These are phyloP conservation scores for Turritopsis rubra DNA, from an alignment of 30 jellyfish, hydroid and myxozoan species.

Conservation along the genomic window DNA sequence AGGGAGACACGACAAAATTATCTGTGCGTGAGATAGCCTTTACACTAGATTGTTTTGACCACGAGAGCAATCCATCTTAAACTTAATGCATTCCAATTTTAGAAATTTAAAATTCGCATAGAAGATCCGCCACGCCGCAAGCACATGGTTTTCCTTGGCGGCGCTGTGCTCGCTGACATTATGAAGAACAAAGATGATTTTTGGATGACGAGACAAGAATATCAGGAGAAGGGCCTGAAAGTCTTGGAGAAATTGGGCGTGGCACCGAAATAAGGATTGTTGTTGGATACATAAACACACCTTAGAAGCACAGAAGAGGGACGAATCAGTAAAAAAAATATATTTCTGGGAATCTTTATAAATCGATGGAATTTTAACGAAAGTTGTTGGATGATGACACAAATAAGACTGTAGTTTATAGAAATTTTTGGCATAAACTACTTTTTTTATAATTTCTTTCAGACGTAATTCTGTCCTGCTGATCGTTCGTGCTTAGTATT, in stretches of 20 bases:
- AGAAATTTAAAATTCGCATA: conserved; percentile 94
- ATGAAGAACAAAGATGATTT: conserved; percentile 92
- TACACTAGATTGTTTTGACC: neutral
- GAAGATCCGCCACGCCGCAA: conserved; percentile 99
- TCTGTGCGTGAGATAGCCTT: conserved; percentile 62
- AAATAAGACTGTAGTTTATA: neutral
- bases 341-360: neutral
- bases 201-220: conserved; percentile 91
- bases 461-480: neutral
- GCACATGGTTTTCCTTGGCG: conserved; percentile 98
- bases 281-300: neutral
- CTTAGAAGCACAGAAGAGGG: neutral
- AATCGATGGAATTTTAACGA: neutral
- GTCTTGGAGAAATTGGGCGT: conserved; percentile 94
- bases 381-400: neutral
- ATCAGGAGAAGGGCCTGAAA: conserved; percentile 79
- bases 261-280: conserved; percentile 70
- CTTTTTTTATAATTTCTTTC: neutral
- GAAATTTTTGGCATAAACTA: neutral
- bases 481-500: neutral
- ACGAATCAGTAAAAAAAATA: neutral
- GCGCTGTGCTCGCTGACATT: conserved; percentile 98
- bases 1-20: conserved; percentile 79
- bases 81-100: neutral
- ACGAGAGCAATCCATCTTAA: neutral